Conservation (phyloP, 2,888 invertebrate species). For the Abscondita cerata region DNA sequence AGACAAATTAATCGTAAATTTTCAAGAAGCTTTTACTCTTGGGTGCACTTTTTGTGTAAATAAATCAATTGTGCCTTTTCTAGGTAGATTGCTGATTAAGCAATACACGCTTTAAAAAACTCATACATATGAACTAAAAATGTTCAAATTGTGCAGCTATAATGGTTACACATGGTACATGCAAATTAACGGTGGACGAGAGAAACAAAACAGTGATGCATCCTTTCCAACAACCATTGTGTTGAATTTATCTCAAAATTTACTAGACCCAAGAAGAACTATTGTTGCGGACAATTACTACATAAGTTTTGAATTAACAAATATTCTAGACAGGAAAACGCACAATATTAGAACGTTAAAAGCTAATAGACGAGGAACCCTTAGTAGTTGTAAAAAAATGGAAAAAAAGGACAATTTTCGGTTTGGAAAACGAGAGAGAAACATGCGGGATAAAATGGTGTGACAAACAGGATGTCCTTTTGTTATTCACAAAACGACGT, state of each 20-base stretch:
- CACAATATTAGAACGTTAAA: not conserved
- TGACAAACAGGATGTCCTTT: conserved; percentile 35
- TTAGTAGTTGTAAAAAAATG: conserved; percentile 29
- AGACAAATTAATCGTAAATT: conserved; percentile 14
- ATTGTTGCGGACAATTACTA: too few relatives aligned
- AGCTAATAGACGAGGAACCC: conserved; percentile 4
- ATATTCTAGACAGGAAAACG: conserved; percentile 5
- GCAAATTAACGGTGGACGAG: too few relatives aligned
- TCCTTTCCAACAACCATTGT: too few relatives aligned
- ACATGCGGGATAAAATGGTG: conserved; percentile 42
- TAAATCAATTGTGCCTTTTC: conserved; percentile 38
- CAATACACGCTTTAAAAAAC: conserved; percentile 36
- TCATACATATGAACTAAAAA: conserved; percentile 35
- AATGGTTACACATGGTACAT: too few relatives aligned
- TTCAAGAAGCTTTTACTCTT: conserved; percentile 26
- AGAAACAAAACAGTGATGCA: too few relatives aligned
- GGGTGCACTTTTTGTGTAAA: conserved; percentile 32
- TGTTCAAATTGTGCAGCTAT: conserved; percentile 22
- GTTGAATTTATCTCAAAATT: too few relatives aligned
- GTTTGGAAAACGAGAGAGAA: conserved; percentile 38
- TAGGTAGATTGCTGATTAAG: conserved; percentile 36
- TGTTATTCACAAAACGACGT: not conserved
- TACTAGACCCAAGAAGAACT: too few relatives aligned
- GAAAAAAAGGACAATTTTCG: conserved; percentile 39
- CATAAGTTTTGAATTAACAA: conserved; percentile 29